Evolutionary conservation across 2,888 invertebrate genomes (phyloP), one percentile per base, ranked within the genome.

Genomic region (Drosophila ustulata): DNA sequence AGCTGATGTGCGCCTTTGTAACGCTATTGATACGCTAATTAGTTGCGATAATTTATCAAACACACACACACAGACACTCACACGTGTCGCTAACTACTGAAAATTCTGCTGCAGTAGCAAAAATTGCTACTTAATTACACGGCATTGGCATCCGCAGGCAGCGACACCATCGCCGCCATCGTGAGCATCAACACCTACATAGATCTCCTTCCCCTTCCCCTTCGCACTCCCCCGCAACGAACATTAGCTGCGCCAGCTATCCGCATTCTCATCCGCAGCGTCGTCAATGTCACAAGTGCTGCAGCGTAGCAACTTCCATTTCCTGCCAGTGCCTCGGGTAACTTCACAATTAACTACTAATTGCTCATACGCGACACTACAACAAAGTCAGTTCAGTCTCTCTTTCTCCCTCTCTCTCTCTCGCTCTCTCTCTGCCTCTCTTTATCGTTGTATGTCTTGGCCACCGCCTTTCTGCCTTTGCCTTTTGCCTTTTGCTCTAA

Each of bases 301-400:
- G 71, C 76, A 77, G 75, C 55, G 51, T 67, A 45, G 69, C 79
- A 72, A 63, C 63, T 67, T 68, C 52, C 69, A 73, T 65, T 73
- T 66, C 64, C 88, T 61, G 75, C 37, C 76, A 68, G 43, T 59
- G 74, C 79, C 75, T 69, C 72, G 65, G 78, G 81, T 71, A 83
- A 83, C 84, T 88, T 83, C 71, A 83, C 84, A 85, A 85, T 85
- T 85, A 85, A 85, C 89, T 89, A 87, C 82, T 89, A 85, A 85
- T 85, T 85, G 84, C 84, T 89, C 87, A 85, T 89, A 85, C 89
- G 84, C 84, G 76, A 66, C 76, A 68, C 67, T 79, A 69, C 70
- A 71, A 78, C 67, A 83, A 86, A 82, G 76, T 81, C 71, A 68
- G 71, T 49, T 57, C 3, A 4, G 13, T 37, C 11, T 23, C 32